phyloP scores from a whole-genome alignment of 2,888 invertebrate genomes.

The Platynereis dumerilii region DNA sequence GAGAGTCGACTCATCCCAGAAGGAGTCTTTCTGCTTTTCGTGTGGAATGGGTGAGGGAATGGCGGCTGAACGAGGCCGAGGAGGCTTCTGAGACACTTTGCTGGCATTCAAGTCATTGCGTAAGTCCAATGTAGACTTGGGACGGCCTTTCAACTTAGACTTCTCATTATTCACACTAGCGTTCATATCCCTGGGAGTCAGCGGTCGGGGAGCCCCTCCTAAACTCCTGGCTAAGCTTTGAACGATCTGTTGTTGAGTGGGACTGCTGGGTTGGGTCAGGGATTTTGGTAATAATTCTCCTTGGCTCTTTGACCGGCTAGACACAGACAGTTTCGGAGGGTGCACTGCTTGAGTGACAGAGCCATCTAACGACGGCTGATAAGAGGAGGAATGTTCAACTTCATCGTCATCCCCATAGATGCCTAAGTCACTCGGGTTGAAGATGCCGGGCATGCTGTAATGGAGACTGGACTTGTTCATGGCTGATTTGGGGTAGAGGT shows the following conservation, averaged over 20 bases:
- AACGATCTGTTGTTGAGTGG: background rate
- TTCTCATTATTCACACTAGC: background rate
- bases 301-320: slow-evolving; percentile 13
- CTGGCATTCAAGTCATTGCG: background rate
- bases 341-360: background rate
- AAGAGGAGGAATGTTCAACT: background rate
- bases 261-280: background rate
- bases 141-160: background rate
- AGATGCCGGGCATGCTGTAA: background rate
- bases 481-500: background rate
- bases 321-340: slow-evolving; percentile 5
- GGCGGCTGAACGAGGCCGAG: background rate
- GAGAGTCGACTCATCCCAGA: slow-evolving; percentile 19
- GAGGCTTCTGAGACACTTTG: background rate
- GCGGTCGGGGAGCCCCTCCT: background rate
- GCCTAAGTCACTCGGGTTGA: slow-evolving; percentile 11
- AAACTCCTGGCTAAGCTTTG: background rate
- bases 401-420: slow-evolving; percentile 18
- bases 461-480: background rate
- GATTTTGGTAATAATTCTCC: background rate
- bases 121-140: background rate
- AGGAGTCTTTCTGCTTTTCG: background rate
- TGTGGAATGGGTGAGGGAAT: background rate
- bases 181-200: background rate
- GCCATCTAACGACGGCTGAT: background rate